A percentile compares a stretch with the other conserved stretches of the same genome.
Evolutionary conservation across 2,888 invertebrate genomes (phyloP).

Genomic region (Stenichneumon culpator): DNA sequence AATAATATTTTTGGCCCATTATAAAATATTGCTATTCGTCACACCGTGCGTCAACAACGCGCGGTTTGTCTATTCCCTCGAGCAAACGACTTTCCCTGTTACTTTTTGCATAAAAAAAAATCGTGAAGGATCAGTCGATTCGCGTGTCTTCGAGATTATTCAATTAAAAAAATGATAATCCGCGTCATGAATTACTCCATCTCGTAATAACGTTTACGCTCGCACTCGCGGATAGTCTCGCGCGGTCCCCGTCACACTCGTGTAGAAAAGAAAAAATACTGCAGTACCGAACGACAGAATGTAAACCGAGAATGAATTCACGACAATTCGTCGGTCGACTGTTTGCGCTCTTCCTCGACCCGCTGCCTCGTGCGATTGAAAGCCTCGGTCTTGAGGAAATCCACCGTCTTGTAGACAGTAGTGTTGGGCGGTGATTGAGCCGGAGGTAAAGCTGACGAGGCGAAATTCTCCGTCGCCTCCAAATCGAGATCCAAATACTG

Average conservation of each 20-base stretch:
- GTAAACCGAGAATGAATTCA: slow-evolving; percentile 64
- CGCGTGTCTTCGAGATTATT: slow-evolving; percentile 13
- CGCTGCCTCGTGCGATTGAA: slow-evolving; percentile 94
- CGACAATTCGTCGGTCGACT: slow-evolving; percentile 83
- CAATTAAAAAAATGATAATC: slow-evolving; percentile 10
- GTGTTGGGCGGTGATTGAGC: slow-evolving; percentile 85
- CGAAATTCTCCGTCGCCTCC: slow-evolving; percentile 86
- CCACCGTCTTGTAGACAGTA: slow-evolving; percentile 95
- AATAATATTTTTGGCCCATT: slow-evolving; percentile 70
- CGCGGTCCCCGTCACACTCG: not conserved
- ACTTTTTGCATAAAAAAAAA: slow-evolving; percentile 18
- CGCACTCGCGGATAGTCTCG: not conserved
- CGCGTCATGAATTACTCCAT: not conserved
- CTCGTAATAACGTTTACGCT: not conserved
- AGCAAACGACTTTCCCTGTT: slow-evolving; percentile 2
- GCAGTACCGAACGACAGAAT: slow-evolving; percentile 20
- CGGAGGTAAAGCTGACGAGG: slow-evolving; percentile 82
- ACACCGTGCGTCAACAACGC: slow-evolving; percentile 43
- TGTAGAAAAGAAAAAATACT: slow-evolving; percentile 49
- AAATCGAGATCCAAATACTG: slow-evolving; percentile 96
- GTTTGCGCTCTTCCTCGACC: slow-evolving; percentile 89
- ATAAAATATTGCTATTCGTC: slow-evolving; percentile 68
- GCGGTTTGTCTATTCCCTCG: slow-evolving; percentile 12
- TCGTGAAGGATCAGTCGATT: not conserved
- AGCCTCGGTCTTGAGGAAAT: slow-evolving; percentile 97